Percentiles rank a stretch among this genome's conserved stretches.
Evolutionary conservation across 1,140 invertebrate genomes (phyloP).

Genomic region (Paralvinella palmiformis): DNA sequence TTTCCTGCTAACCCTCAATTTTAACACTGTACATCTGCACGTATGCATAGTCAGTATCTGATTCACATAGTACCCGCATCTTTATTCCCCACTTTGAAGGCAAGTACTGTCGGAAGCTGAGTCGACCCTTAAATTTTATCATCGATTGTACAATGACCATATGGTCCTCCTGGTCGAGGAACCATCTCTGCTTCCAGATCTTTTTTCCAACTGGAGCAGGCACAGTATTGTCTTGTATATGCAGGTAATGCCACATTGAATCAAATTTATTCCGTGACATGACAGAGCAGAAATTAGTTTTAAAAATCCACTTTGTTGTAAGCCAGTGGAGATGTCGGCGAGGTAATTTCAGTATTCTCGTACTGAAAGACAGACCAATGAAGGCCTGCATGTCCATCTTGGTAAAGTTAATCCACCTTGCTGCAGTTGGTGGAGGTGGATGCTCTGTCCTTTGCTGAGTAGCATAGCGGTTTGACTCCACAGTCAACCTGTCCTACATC

Average conservation of each 20-base stretch:
- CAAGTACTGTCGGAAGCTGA: slow-evolving; percentile 19
- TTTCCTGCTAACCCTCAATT: background rate
- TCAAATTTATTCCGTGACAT: slow-evolving; percentile 2
- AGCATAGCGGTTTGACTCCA: no score
- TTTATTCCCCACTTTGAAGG: slow-evolving; percentile 19
- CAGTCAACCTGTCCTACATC: slow-evolving; percentile 1
- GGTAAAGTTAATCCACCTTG: background rate
- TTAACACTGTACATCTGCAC: slow-evolving; percentile 6
- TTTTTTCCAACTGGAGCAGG: background rate
- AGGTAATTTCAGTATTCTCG: background rate
- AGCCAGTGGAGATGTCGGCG: background rate
- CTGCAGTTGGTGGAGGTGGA: background rate
- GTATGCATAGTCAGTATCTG: slow-evolving; percentile 17
- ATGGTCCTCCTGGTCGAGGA: slow-evolving; percentile 1
- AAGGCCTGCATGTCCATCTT: background rate
- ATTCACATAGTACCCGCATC: slow-evolving; percentile 14
- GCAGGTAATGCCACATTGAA: background rate
- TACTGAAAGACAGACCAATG: background rate
- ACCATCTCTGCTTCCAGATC: slow-evolving; percentile 1
- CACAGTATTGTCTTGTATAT: background rate
- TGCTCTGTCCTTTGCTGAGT: background rate
- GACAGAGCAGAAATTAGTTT: background rate
- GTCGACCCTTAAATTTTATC: slow-evolving; percentile 16
- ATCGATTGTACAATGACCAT: slow-evolving; percentile 19
- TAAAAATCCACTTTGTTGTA: background rate